Evolutionary conservation across 2,888 invertebrate species (phyloP).

Genomic region (Coenonympha glycerion): DNA sequence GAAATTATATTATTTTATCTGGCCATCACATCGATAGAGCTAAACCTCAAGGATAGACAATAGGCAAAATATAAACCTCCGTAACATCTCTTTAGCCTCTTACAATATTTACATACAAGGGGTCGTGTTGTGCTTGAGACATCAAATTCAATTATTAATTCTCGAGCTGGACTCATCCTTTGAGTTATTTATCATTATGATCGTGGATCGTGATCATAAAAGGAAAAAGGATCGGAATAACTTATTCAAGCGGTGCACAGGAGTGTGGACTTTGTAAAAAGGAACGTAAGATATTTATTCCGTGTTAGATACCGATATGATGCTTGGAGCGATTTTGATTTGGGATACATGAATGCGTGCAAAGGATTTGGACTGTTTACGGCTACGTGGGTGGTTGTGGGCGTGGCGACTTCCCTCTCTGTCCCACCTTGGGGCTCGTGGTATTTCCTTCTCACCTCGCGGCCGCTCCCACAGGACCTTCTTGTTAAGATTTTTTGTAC

Average conservation of each 20-base stretch:
- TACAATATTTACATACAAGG: constrained; percentile 33
- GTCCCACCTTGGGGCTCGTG: constrained; percentile 34
- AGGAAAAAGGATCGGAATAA: constrained; percentile 65
- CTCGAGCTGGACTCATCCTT: constrained; percentile 66
- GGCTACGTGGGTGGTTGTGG: constrained; percentile 75
- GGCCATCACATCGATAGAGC: too few relatives aligned
- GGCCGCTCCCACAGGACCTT: constrained; percentile 75
- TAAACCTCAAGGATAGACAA: constrained; percentile 45
- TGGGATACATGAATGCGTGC: constrained; percentile 75
- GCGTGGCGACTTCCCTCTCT: constrained; percentile 59
- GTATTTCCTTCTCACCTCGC: constrained; percentile 46
- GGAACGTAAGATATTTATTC: constrained; percentile 43
- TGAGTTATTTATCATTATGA: constrained; percentile 74
- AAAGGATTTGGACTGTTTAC: constrained; percentile 75
- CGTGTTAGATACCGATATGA: constrained; percentile 37
- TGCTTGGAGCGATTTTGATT: constrained; percentile 72
- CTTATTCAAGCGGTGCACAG: constrained; percentile 57
- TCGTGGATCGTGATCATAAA: constrained; percentile 71
- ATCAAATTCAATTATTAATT: constrained; percentile 75
- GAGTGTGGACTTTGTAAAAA: constrained; percentile 46
- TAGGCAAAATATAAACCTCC: neutral
- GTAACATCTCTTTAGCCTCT: constrained; percentile 4
- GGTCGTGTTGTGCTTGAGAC: constrained; percentile 66
- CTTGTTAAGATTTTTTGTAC: constrained; percentile 73
- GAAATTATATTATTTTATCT: too few relatives aligned